A percentile compares a stretch with the other conserved stretches of the same genome.
Evolutionary conservation across 2,113 vertebrate genomes (phyloP).

Genomic region (Mionectes macconnelli): DNA sequence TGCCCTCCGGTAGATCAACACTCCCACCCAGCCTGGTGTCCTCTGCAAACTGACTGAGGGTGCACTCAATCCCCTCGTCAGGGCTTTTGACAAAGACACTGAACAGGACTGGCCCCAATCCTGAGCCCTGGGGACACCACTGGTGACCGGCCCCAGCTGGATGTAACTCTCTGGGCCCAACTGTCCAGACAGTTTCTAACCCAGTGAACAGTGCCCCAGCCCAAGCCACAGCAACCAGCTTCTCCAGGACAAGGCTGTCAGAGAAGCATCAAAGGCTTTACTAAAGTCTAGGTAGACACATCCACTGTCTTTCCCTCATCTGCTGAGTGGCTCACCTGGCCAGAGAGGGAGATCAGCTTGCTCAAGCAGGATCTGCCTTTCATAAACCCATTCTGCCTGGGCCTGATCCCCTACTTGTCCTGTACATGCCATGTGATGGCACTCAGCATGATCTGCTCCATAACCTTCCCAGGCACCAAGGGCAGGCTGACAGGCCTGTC

Average conservation of each 20-base stretch:
- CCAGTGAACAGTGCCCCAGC: neutral
- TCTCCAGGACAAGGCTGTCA: neutral
- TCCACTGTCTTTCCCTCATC: neutral
- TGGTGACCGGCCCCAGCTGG: neutral
- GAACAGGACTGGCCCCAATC: neutral
- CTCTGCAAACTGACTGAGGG: neutral
- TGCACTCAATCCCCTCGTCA: neutral
- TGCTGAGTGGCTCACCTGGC: no score
- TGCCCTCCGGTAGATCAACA: neutral
- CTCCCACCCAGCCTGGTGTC: accelerated
- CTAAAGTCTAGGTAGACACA: neutral
- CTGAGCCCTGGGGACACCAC: neutral
- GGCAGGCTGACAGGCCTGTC: neutral
- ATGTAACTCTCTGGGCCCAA: neutral
- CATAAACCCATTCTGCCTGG: neutral
- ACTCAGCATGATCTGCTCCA: neutral
- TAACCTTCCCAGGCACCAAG: neutral
- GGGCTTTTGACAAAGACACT: neutral
- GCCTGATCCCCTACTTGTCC: neutral
- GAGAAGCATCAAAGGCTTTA: neutral
- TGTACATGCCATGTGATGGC: accelerated
- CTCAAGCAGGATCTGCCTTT: neutral
- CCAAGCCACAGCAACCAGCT: neutral
- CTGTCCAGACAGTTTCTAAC: neutral
- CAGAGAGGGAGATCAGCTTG: neutral